Evolutionary conservation across 1,140 invertebrate species (phyloP).

Genomic region (Drosophila bocki): DNA sequence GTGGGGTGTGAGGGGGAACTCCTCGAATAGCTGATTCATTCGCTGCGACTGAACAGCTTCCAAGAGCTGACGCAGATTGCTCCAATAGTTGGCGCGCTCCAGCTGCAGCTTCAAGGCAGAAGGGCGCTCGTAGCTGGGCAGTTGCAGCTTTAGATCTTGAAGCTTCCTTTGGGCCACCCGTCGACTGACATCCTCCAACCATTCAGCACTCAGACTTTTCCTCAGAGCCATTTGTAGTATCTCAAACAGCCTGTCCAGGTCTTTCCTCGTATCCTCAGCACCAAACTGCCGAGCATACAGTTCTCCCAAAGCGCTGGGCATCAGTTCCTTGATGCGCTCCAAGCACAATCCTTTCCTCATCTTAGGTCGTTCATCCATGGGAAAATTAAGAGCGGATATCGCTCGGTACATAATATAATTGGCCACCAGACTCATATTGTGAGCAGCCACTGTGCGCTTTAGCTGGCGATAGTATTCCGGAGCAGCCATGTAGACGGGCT

Average conservation of each 20-base stretch:
- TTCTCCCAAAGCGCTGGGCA: constrained; percentile 69
- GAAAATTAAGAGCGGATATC: constrained; percentile 57
- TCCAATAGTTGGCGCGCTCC: constrained; percentile 69
- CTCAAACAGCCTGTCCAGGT: constrained; percentile 37
- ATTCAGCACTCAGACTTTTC: constrained; percentile 54
- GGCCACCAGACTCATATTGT: constrained; percentile 63
- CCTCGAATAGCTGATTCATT: constrained; percentile 51
- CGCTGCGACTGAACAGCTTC: constrained; percentile 43
- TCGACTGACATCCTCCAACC: constrained; percentile 67
- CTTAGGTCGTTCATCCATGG: constrained; percentile 47
- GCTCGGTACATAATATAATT: constrained; percentile 82
- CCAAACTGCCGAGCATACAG: constrained; percentile 61
- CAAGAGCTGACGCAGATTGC: constrained; percentile 62
- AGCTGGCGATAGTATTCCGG: constrained; percentile 67
- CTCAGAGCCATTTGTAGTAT: constrained; percentile 57
- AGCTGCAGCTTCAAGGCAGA: constrained; percentile 45
- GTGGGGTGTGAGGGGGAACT: constrained; percentile 20
- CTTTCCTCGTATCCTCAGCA: constrained; percentile 22
- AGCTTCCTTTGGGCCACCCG: constrained; percentile 63
- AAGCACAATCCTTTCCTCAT: constrained; percentile 53
- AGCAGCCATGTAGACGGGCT: constrained; percentile 72
- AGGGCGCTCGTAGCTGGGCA: constrained; percentile 55
- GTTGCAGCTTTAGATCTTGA: constrained; percentile 32
- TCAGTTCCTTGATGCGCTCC: constrained; percentile 35
- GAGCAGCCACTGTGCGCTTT: constrained; percentile 52